phyloP scores from a whole-genome alignment of 1,140 invertebrate species.

The Drosophila ananassae region DNA sequence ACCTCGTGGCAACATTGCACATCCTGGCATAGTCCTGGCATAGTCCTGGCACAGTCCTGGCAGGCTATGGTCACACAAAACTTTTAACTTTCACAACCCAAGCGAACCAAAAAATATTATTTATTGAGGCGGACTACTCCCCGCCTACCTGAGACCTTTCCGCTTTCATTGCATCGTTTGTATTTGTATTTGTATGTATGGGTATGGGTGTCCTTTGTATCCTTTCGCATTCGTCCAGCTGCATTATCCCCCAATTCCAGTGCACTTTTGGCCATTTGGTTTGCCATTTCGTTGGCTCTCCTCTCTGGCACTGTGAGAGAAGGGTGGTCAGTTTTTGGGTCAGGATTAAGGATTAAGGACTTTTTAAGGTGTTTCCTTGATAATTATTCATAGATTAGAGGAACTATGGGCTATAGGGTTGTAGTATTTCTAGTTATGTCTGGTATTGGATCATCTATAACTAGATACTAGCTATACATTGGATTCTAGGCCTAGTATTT shows the following conservation, averaged over 20 bases:
- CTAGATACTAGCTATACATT: too few species aligned
- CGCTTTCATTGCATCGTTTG: neutral
- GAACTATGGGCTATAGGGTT: too few species aligned
- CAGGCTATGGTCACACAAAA: conserved; percentile 39
- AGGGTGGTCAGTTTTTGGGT: too few species aligned
- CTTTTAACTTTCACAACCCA: conserved; percentile 24
- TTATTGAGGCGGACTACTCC: conserved; percentile 45
- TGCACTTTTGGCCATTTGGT: conserved; percentile 57
- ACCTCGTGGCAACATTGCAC: conserved; percentile 8
- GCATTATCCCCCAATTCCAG: conserved; percentile 51
- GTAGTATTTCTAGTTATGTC: too few species aligned
- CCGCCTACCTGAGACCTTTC: conserved; percentile 36
- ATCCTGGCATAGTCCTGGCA: conserved; percentile 30
- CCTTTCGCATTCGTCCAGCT: conserved; percentile 2
- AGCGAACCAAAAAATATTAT: conserved; percentile 65
- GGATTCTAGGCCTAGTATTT: too few species aligned
- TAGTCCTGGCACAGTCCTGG: conserved; percentile 16
- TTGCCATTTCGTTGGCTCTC: conserved; percentile 38
- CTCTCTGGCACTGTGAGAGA: neutral
- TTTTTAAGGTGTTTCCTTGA: too few species aligned
- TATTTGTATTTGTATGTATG: conserved; percentile 1
- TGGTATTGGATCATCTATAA: too few species aligned
- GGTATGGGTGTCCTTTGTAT: conserved; percentile 1
- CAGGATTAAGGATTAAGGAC: too few species aligned
- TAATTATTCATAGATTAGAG: too few species aligned